Conservation (phyloP, 2,797 vertebrate species). For the Chloroceryle amazona region DNA sequence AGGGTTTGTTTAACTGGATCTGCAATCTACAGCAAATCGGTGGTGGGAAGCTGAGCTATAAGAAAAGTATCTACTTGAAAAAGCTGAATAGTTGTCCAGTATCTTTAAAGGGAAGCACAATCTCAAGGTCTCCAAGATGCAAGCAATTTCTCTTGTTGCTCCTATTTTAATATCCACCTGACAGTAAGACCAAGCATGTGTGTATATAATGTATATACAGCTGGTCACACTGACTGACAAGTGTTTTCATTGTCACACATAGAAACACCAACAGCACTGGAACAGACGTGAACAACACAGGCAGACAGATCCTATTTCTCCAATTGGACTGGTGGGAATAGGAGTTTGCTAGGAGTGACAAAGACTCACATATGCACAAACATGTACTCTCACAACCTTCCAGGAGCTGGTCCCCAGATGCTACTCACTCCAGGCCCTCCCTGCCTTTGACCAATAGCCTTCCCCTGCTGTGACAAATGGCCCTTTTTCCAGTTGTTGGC, state of each 20-base stretch:
- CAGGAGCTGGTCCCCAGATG: not conserved
- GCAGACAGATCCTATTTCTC: not conserved
- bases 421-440: not conserved
- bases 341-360: not conserved
- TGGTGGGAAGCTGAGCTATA: fast-evolving
- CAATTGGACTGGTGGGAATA: not conserved
- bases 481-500: not conserved
- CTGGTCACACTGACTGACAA: not conserved
- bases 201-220: fast-evolving
- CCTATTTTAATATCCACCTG: not conserved
- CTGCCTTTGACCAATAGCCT: not conserved
- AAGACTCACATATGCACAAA: fast-evolving
- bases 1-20: not conserved
- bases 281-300: not conserved
- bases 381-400: not conserved
- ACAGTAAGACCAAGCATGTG: not conserved
- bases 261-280: not conserved
- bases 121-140: not conserved
- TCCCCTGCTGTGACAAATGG: not conserved
- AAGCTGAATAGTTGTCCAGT: not conserved
- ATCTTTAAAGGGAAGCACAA: not conserved
- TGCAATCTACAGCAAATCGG: not conserved
- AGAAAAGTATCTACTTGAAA: not conserved
- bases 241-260: not conserved
- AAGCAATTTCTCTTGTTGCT: not conserved